Conservation (phyloP, 2,797 vertebrate species). For the Nannoperca obscura region DNA sequence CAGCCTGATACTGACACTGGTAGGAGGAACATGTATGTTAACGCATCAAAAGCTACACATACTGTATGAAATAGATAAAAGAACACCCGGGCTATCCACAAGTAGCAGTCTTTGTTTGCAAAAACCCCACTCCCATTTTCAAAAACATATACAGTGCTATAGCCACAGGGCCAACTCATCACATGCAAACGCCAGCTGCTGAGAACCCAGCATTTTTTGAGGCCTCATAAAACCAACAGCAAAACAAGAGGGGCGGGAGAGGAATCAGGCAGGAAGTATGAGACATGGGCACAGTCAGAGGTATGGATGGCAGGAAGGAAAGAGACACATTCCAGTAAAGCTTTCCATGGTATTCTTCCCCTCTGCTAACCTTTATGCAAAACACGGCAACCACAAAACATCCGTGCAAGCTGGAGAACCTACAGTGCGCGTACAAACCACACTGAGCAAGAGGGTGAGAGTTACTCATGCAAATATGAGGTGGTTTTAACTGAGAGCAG, state of each 20-base stretch:
- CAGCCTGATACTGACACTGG: neutral
- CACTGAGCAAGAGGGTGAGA: neutral
- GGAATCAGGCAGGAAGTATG: constrained; percentile 54
- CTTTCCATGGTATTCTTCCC: constrained; percentile 57
- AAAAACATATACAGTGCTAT: constrained; percentile 33
- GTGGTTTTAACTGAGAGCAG: constrained; percentile 27
- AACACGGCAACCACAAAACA: constrained; percentile 55
- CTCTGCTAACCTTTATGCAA: constrained; percentile 56
- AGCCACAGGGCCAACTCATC: constrained; percentile 66
- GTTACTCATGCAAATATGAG: constrained; percentile 39
- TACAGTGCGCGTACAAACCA: constrained; percentile 31
- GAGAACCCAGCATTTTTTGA: constrained; percentile 70
- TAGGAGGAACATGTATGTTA: constrained; percentile 10
- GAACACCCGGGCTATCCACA: constrained; percentile 14
- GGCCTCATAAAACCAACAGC: constrained; percentile 81
- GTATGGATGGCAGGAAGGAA: constrained; percentile 71
- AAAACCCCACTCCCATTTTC: constrained; percentile 25
- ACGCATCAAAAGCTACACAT: constrained; percentile 18
- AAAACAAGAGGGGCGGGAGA: constrained; percentile 72
- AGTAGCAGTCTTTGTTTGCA: constrained; percentile 29
- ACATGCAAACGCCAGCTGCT: constrained; percentile 72
- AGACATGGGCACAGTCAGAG: constrained; percentile 74
- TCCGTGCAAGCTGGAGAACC: constrained; percentile 42
- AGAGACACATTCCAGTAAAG: constrained; percentile 70
- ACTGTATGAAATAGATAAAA: constrained; percentile 19